Evolutionary conservation across 2,888 invertebrate genomes (phyloP).

Genomic region (Ophioninae sp.): DNA sequence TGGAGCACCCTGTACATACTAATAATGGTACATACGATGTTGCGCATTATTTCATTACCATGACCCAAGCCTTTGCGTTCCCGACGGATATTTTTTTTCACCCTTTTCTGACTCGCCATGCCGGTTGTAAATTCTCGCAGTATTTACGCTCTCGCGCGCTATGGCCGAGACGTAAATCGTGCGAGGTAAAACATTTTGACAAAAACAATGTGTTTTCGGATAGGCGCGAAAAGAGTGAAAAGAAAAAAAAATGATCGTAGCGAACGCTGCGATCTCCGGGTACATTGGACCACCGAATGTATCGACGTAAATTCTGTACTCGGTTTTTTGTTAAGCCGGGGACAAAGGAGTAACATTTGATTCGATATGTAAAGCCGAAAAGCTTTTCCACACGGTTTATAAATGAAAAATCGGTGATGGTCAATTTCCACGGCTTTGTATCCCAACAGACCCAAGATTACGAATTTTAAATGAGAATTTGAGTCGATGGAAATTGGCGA

Average conservation of each 20-base stretch:
- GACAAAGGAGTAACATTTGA: background rate
- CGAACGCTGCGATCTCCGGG: background rate
- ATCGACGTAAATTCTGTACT: background rate
- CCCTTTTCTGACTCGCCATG: background rate
- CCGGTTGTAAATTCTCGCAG: slow-evolving; percentile 27
- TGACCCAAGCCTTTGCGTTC: slow-evolving; percentile 24
- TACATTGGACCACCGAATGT: background rate
- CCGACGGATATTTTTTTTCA: slow-evolving; percentile 26
- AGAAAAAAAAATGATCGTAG: background rate
- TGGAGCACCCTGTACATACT: background rate
- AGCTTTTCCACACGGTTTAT: background rate
- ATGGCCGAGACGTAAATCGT: slow-evolving; percentile 1
- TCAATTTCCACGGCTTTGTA: background rate
- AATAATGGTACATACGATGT: slow-evolving; percentile 10
- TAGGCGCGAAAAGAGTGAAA: background rate
- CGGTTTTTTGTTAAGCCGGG: background rate
- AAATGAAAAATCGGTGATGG: background rate
- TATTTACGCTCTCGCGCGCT: slow-evolving; percentile 2
- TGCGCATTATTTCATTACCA: slow-evolving; percentile 34
- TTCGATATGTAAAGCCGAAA: background rate
- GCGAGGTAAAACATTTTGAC: slow-evolving; percentile 12
- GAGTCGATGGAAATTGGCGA: background rate
- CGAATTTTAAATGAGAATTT: background rate
- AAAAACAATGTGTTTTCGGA: background rate
- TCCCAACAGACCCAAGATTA: background rate